Evolutionary conservation across 2,888 invertebrate species (phyloP), one percentile per base, ranked within the genome.

Genomic region (Anarsia innoxiella): DNA sequence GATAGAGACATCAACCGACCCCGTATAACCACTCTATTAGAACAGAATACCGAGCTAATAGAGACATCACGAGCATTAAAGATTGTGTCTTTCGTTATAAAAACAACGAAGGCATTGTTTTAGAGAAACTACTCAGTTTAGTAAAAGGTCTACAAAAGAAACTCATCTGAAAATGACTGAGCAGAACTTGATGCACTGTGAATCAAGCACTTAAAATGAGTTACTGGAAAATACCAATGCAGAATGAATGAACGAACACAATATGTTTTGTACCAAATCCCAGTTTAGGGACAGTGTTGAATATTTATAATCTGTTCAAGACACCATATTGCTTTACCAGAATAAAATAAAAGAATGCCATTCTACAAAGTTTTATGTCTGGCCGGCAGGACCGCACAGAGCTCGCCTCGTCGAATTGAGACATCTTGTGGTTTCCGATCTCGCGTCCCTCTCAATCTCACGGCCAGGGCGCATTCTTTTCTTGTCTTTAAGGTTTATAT

Each of bases 351-450:
- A 66, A 63, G 55, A 68, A 71, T 64, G 60, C 70, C 67, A 71
- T 71, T 77, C 71, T 71, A 75, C 71, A 74, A 72, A 73, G 65
- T 73, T 74, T 72, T 71, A 65, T 66, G 66, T 71, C 71, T 70
- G 69, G n/a, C n/a, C n/a, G n/a, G 66, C 65, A 64, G 68, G 84
- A 80, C 83, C 84, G 77, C 84, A 82, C 83, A 82, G 73, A 66
- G 66, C 71, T 79, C 59, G 72, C 68, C 74, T 78, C 75, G 72
- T 77, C 78, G 84, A 83, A 84, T 84, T 84, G 79, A 84, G 84
- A 84, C 82, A 83, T 84, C 83, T 82, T 83, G 84, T 83, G 82
- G 84, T 84, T 84, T 84, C 80, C 80, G 80, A 83, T 82, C 69
- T 57, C 56, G 51, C 64, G 60, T 84, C 84, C 63, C 72, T 72